These are phyloP conservation scores for Acrossocheilus wenchowensis DNA, from an alignment of 2,797 vertebrate genomes.

Conservation along the genomic window DNA sequence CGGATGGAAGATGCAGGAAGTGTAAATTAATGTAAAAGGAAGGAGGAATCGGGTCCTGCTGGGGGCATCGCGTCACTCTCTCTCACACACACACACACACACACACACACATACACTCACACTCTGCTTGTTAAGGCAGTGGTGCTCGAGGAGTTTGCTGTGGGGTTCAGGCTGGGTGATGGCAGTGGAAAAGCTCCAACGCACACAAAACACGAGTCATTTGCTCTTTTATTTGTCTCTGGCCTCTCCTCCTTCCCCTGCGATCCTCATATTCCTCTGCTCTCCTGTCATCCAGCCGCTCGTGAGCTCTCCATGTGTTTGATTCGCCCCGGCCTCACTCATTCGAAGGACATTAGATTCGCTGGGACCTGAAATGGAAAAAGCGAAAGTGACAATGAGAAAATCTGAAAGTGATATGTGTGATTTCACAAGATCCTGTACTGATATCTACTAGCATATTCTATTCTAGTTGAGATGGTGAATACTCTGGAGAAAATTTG, in stretches of 20 bases:
- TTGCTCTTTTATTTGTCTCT: conserved; percentile 53
- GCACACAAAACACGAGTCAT: conserved; percentile 59
- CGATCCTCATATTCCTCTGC: conserved; percentile 53
- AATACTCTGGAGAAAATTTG: neutral
- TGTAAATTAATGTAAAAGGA: conserved; percentile 60
- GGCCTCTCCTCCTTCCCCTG: conserved; percentile 31
- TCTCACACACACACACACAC: conserved; percentile 37
- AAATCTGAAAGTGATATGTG: neutral
- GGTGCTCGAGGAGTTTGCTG: conserved; percentile 74
- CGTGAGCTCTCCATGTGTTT: conserved; percentile 32
- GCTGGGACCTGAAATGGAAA: conserved; percentile 86
- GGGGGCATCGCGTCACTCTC: neutral
- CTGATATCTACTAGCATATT: neutral
- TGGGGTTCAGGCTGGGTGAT: conserved; percentile 71
- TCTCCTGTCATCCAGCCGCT: conserved; percentile 36
- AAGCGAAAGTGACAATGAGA: neutral
- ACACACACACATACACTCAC: conserved; percentile 50
- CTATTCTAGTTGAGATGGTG: neutral
- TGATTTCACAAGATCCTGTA: neutral
- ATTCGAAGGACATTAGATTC: conserved; percentile 99
- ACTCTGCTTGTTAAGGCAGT: conserved; percentile 80
- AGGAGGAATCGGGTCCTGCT: conserved; percentile 64
- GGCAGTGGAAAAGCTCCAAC: conserved; percentile 76
- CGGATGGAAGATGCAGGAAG: conserved; percentile 18
- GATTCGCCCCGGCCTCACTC: conserved; percentile 57